Percentiles rank a stretch among this genome's conserved stretches.
Evolutionary conservation across 2,888 invertebrate species (phyloP).

Genomic region (Amaurobius ferox): DNA sequence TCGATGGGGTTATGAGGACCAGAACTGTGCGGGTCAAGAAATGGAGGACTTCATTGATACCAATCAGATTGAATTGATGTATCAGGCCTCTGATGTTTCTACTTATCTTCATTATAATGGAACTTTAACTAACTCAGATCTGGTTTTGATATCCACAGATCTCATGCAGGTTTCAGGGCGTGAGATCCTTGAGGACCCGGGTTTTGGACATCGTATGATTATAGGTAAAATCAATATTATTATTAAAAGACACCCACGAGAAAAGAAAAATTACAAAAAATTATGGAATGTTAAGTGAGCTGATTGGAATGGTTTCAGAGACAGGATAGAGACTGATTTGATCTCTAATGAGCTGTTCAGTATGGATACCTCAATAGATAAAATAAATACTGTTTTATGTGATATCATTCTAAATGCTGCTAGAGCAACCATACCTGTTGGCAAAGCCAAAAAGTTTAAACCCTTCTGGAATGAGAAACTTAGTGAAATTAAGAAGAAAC

Average conservation of each 20-base stretch:
- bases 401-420: background rate
- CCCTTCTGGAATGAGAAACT: background rate
- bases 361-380: background rate
- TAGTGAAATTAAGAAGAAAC: too few relatives aligned
- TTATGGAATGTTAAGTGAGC: background rate
- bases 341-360: background rate
- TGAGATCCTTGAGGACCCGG: background rate
- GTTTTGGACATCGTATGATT: background rate
- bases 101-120: constrained; percentile 17
- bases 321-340: background rate
- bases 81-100: background rate
- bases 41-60: background rate
- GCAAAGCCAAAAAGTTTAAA: background rate
- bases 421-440: background rate
- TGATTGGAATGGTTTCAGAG: background rate
- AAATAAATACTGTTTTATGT: too few relatives aligned
- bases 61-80: background rate
- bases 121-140: background rate
- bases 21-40: too few relatives aligned
- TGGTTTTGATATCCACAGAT: background rate
- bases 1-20: too few relatives aligned
- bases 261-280: too few relatives aligned
- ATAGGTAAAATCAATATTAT: background rate
- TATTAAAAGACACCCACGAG: background rate
- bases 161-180: background rate